Evolutionary conservation across 2,113 vertebrate genomes (phyloP).

Genomic region (Glareola pratincola): DNA sequence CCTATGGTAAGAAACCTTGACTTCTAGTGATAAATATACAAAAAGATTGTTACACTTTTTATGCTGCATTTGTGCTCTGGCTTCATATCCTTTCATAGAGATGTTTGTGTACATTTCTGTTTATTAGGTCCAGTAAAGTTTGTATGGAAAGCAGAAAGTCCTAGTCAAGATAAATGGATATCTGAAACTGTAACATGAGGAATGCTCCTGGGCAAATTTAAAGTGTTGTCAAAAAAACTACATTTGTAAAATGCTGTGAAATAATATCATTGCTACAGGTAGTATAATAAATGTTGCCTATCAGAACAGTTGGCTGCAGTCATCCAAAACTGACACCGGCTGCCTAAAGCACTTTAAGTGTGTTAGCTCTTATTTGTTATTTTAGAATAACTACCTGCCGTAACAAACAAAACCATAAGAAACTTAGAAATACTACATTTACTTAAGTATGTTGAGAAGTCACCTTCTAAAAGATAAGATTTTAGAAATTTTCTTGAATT

Average conservation of each 20-base stretch:
- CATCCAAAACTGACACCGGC: not conserved
- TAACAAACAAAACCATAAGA: not conserved
- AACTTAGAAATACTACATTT: not conserved
- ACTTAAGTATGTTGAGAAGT: not conserved
- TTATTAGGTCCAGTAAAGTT: not conserved
- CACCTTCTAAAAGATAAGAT: not conserved
- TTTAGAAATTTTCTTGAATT: not conserved
- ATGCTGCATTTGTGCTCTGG: not conserved
- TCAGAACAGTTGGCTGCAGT: not conserved
- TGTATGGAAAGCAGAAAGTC: not conserved
- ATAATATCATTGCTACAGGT: not conserved
- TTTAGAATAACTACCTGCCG: not conserved
- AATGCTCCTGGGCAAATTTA: not conserved
- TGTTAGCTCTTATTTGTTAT: not conserved
- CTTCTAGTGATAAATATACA: not conserved
- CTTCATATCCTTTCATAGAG: not conserved
- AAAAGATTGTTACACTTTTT: not conserved
- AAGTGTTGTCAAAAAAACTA: not conserved
- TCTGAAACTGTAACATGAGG: not conserved
- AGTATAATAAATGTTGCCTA: not conserved
- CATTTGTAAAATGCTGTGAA: not conserved
- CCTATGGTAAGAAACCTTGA: constrained; percentile 73
- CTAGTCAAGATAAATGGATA: not conserved
- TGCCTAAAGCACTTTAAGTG: not conserved
- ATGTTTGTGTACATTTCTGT: accelerated